These are phyloP conservation scores for Cladopsammia gracilis DNA, from an alignment of 64 coral and sea anemone genomes.

Conservation along the genomic window DNA sequence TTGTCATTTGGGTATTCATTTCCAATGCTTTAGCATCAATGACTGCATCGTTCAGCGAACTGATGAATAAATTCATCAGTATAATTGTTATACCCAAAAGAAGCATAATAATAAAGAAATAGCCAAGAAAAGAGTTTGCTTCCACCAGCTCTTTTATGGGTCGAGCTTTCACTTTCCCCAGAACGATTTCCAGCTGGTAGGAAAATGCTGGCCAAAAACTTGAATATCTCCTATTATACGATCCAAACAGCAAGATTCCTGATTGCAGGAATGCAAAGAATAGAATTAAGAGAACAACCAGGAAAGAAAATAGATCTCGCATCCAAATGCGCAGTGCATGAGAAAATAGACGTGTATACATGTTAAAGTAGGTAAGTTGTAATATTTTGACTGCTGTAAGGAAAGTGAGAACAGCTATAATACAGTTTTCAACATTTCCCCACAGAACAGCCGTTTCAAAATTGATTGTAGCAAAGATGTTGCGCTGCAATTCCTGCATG, in stretches of 20 bases:
- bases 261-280: not conserved
- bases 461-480: not conserved
- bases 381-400: not conserved
- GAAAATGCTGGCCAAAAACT: not conserved
- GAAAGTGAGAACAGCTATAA: not conserved
- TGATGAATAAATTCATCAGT: not conserved
- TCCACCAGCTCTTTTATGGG: not conserved
- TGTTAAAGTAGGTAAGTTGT: conserved; percentile 8
- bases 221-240: not conserved
- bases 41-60: not conserved
- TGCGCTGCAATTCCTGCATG: not conserved
- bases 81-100: not conserved
- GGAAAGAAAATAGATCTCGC: not conserved
- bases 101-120: not conserved
- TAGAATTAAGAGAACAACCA: not conserved
- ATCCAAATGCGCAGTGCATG: not conserved
- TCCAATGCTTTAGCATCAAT: not conserved
- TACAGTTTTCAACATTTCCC: not conserved
- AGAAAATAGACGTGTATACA: not conserved
- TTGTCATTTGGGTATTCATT: no score
- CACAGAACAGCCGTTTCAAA: not conserved
- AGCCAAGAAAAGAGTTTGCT: not conserved
- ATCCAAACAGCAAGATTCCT: not conserved
- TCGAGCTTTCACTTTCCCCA: not conserved
- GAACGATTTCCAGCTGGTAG: not conserved